phyloP scores from a whole-genome alignment of 1,140 invertebrate species.

The Cotesia chilonis region DNA sequence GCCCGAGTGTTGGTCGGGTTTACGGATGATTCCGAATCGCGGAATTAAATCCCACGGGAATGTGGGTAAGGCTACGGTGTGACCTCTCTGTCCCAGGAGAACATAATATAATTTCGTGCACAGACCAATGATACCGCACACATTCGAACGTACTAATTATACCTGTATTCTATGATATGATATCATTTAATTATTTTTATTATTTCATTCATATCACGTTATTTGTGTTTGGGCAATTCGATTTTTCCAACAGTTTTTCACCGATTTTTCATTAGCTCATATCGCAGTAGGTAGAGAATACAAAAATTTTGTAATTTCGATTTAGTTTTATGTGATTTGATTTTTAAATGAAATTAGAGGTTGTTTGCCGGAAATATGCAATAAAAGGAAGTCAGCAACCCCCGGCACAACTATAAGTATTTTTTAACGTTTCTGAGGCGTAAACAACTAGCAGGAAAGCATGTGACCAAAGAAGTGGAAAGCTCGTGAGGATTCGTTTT shows the following conservation, averaged over 20 bases:
- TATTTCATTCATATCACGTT: neutral
- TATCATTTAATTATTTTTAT: constrained; percentile 16
- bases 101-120: constrained; percentile 49
- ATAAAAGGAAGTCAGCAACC: neutral
- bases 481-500: constrained; percentile 21
- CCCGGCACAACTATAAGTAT: constrained; percentile 24
- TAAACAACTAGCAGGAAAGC: constrained; percentile 65
- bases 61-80: constrained; percentile 63
- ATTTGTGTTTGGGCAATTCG: no score
- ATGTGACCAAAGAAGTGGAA: constrained; percentile 44
- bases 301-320: no score
- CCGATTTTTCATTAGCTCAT: no score
- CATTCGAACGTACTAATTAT: neutral
- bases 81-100: constrained; percentile 65
- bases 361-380: no score
- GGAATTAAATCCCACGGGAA: constrained; percentile 53
- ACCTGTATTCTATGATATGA: neutral
- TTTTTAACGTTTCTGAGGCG: constrained; percentile 55
- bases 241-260: no score
- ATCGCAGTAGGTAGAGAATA: no score
- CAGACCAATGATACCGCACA: constrained; percentile 42
- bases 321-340: no score
- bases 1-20: neutral
- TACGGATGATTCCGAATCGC: constrained; percentile 7
- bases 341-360: no score